Percentiles rank a stretch among this genome's conserved stretches.
phyloP scores from a whole-genome alignment of 2,888 invertebrate genomes.

The Pherbina coryleti region DNA sequence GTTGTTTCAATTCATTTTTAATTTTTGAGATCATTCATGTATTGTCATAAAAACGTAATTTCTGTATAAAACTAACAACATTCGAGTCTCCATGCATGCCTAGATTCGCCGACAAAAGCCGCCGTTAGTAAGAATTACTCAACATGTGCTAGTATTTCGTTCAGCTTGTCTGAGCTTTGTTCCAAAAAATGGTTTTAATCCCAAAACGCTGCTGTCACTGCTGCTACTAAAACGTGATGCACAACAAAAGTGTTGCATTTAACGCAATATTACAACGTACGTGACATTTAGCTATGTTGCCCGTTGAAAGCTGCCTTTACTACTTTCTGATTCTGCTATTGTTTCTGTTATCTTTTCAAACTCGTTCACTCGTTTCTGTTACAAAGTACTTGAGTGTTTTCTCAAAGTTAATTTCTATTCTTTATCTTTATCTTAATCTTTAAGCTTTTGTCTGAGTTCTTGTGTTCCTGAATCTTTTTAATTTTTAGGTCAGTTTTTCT shows the following conservation, averaged over 20 bases:
- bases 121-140: background rate
- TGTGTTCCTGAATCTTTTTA: background rate
- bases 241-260: constrained; percentile 25
- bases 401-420: background rate
- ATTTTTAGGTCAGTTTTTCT: background rate
- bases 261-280: constrained; percentile 3
- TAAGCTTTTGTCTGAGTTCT: background rate
- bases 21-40: background rate
- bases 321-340: background rate
- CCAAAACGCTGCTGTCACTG: background rate
- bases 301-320: background rate
- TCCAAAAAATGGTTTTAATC: background rate
- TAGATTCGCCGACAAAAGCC: background rate
- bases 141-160: background rate
- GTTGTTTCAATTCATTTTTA: too few relatives aligned
- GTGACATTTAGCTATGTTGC: constrained; percentile 25
- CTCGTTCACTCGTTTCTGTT: background rate
- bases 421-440: background rate
- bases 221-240: constrained; percentile 15
- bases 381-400: background rate
- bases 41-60: background rate
- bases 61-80: too few relatives aligned
- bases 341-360: background rate
- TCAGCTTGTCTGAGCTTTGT: background rate
- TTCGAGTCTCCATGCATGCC: background rate